Conservation (phyloP, 1,140 invertebrate species). For the Diplogasteroides magnus region DNA sequence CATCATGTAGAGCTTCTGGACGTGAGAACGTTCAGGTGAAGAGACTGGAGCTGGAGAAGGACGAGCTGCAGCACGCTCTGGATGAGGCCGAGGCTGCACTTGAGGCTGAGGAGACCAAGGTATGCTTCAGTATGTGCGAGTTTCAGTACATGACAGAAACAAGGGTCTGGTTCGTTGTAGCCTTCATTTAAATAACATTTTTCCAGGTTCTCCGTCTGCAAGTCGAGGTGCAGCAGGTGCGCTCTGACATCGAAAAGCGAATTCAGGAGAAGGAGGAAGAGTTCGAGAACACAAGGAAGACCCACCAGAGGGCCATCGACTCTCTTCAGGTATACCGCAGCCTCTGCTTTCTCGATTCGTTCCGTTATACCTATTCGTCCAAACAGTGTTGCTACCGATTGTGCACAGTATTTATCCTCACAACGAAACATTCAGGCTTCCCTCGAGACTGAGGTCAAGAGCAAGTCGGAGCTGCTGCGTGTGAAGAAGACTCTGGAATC, state of each 20-base stretch:
- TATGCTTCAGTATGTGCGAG: too few relatives aligned
- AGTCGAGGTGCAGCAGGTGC: slow-evolving; percentile 88
- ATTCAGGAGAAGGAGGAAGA: slow-evolving; percentile 99
- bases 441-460: slow-evolving; percentile 94
- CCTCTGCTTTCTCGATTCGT: not conserved
- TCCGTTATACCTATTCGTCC: not conserved
- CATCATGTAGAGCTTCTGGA: not conserved
- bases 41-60: slow-evolving; percentile 81
- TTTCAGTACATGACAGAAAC: too few relatives aligned
- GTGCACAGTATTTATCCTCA: not conserved
- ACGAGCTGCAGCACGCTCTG: slow-evolving; percentile 56
- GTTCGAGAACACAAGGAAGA: slow-evolving; percentile 97
- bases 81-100: slow-evolving; percentile 90
- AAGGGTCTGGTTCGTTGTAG: too few relatives aligned
- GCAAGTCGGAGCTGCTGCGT: slow-evolving; percentile 93
- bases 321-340: slow-evolving; percentile 60
- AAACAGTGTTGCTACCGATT: not conserved
- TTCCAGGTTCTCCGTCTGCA: slow-evolving; percentile 76
- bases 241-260: slow-evolving; percentile 92
- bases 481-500: slow-evolving; percentile 99
- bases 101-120: slow-evolving; percentile 94
- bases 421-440: slow-evolving; percentile 78
- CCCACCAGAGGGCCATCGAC: slow-evolving; percentile 94
- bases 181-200: too few relatives aligned
- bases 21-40: slow-evolving; percentile 64